These are phyloP conservation scores for Nymphicus hollandicus DNA, from an alignment of 2,113 vertebrate species.

Conservation along the genomic window DNA sequence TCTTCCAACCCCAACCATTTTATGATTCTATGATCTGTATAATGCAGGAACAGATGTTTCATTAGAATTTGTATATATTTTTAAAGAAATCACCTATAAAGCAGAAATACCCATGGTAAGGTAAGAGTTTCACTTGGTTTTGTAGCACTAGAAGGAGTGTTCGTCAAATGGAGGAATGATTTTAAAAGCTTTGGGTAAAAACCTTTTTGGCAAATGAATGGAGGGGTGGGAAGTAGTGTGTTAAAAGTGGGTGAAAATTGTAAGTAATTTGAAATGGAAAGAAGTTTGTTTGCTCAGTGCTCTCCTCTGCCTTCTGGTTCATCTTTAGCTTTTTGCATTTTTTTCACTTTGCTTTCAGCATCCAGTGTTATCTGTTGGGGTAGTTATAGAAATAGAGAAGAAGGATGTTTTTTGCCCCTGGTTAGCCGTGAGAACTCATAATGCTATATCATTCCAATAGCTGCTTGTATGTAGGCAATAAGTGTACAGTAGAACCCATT, in stretches of 20 bases:
- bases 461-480: constrained; percentile 25
- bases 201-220: not conserved
- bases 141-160: not conserved
- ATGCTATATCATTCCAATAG: constrained; percentile 58
- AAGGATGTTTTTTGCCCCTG: constrained; percentile 60
- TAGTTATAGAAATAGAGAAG: constrained; percentile 6
- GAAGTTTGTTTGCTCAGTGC: not conserved
- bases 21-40: not conserved
- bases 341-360: constrained; percentile 32
- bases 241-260: not conserved
- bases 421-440: constrained; percentile 65
- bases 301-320: constrained; percentile 14
- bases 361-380: not conserved
- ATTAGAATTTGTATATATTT: not conserved
- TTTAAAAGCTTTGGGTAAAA: not conserved
- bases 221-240: not conserved
- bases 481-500: constrained; percentile 29
- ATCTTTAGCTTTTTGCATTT: not conserved
- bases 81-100: not conserved
- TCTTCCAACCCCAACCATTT: not conserved
- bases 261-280: constrained; percentile 21
- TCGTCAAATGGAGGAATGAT: not conserved
- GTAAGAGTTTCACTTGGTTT: not conserved
- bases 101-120: not conserved
- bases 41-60: not conserved